Conservation (phyloP, 2,888 invertebrate genomes). For the Caenorhabditis imperialis region DNA sequence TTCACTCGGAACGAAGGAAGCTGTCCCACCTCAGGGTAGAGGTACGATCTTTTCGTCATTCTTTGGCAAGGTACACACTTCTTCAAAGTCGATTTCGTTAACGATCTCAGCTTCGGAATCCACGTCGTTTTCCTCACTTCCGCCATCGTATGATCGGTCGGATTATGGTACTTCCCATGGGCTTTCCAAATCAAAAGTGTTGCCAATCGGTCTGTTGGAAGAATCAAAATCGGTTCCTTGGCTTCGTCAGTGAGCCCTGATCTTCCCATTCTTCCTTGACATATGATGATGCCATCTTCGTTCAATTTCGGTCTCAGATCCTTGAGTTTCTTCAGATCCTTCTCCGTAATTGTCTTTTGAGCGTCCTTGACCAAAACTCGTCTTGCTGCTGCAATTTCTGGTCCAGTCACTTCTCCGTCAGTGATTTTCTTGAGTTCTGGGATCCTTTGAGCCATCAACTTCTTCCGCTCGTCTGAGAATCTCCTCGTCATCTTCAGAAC, state of each 20-base stretch:
- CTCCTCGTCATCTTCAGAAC: no score
- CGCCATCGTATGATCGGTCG: background rate
- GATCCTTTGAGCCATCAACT: no score
- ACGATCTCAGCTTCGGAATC: background rate
- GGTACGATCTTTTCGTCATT: slow-evolving; percentile 2
- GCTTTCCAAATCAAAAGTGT: background rate
- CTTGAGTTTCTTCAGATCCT: background rate
- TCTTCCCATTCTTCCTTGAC: background rate
- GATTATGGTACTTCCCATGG: background rate
- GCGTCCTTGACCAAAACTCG: no score
- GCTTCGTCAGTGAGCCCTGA: background rate
- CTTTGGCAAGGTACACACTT: slow-evolving; percentile 12
- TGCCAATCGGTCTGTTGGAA: background rate
- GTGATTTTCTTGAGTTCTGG: no score
- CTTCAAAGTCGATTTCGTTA: background rate
- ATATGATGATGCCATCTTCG: background rate
- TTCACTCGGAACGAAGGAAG: slow-evolving; percentile 34
- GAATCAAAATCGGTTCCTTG: background rate
- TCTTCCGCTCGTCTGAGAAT: no score
- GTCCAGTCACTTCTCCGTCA: no score
- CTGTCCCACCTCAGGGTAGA: slow-evolving; percentile 21
- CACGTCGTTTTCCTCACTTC: background rate
- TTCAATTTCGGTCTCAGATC: background rate
- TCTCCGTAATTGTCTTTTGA: no score
- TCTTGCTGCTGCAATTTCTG: no score